Conservation (phyloP, 2,797 vertebrate genomes). For the Sebastes minor region DNA sequence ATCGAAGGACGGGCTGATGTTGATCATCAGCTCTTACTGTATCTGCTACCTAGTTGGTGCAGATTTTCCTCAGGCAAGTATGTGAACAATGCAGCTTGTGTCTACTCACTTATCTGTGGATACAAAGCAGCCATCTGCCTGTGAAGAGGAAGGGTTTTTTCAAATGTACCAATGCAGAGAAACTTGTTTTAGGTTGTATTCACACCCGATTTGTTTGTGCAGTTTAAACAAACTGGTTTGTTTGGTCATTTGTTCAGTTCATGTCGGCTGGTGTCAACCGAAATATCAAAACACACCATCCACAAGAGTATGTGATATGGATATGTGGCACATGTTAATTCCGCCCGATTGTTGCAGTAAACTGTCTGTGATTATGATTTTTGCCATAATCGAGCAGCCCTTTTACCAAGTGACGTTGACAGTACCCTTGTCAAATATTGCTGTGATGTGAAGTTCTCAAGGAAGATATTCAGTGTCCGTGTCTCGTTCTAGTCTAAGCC, state of each 20-base stretch:
- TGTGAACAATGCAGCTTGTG: no score
- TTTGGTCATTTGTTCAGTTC: conserved; percentile 21
- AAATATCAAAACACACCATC: background rate
- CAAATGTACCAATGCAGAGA: background rate
- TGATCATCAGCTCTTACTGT: no score
- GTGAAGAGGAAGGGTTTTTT: background rate
- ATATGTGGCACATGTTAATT: background rate
- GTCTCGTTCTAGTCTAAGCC: no score
- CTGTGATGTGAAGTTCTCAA: background rate
- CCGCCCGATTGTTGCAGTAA: background rate
- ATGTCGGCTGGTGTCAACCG: background rate
- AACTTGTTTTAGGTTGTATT: conserved; percentile 4
- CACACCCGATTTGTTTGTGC: conserved; percentile 2
- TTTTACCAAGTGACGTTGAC: no score
- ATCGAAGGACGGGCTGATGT: no score
- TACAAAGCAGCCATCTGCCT: conserved; percentile 40
- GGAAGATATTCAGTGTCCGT: background rate
- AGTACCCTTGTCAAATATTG: no score
- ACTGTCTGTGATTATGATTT: background rate
- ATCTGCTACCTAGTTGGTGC: no score
- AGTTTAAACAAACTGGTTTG: background rate
- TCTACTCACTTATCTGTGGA: no score
- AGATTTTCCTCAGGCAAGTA: no score
- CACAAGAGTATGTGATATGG: background rate
- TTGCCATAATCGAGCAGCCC: background rate